Conservation (phyloP, 2,888 invertebrate species). For the Lydus trimaculatus region DNA sequence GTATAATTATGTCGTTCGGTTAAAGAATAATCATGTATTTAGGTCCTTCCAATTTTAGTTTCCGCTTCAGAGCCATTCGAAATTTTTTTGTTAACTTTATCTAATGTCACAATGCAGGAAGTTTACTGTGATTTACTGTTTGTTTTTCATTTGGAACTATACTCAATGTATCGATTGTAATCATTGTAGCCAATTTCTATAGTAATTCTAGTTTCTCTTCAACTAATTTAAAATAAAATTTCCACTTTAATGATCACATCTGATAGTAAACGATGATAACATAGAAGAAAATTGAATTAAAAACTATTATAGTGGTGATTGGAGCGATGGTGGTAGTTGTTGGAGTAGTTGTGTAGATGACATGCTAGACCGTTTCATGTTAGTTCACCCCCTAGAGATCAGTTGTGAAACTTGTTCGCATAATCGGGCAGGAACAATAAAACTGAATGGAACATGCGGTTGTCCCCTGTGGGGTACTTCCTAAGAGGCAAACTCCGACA, state of each 20-base stretch:
- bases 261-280: not conserved
- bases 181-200: not conserved
- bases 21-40: not conserved
- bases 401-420: conserved; percentile 22
- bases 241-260: not conserved
- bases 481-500: not conserved
- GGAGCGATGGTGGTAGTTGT: no score
- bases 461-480: not conserved
- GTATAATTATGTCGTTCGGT: not conserved
- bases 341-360: not conserved
- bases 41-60: not conserved
- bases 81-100: not conserved
- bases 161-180: not conserved
- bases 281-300: not conserved
- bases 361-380: not conserved
- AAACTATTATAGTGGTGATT: not conserved
- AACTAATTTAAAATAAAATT: not conserved
- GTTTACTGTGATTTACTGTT: not conserved
- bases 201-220: not conserved
- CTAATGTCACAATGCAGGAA: not conserved
- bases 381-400: conserved; percentile 17
- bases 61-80: not conserved
- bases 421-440: conserved; percentile 23
- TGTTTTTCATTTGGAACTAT: not conserved
- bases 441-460: conserved; percentile 13